Evolutionary conservation across 2,888 invertebrate genomes (phyloP).

Genomic region (Netelia fuscicornis): DNA sequence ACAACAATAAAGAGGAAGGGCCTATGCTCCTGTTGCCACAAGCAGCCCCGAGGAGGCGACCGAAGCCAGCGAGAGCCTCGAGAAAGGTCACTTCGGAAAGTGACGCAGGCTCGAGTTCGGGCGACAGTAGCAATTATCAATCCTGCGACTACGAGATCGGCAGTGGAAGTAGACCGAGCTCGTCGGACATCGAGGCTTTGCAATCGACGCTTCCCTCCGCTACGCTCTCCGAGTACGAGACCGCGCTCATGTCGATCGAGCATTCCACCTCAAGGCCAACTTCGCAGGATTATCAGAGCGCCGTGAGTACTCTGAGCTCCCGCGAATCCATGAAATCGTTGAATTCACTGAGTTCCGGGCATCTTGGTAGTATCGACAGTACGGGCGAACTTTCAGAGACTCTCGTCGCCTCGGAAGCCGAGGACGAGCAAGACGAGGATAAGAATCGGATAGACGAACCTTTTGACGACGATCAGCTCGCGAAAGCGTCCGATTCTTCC

Average conservation of each 20-base stretch:
- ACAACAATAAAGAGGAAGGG: slow-evolving; percentile 70
- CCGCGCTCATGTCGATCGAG: slow-evolving; percentile 93
- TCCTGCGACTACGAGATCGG: slow-evolving; percentile 93
- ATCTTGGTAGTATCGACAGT: slow-evolving; percentile 93
- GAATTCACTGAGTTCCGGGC: slow-evolving; percentile 95
- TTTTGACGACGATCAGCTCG: slow-evolving; percentile 83
- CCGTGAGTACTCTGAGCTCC: slow-evolving; percentile 94
- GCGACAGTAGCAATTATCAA: slow-evolving; percentile 93
- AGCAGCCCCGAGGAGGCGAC: slow-evolving; percentile 81
- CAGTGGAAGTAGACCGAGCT: slow-evolving; percentile 91
- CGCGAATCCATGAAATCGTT: slow-evolving; percentile 96
- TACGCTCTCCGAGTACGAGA: slow-evolving; percentile 94
- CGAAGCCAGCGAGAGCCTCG: slow-evolving; percentile 79
- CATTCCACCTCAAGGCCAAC: slow-evolving; percentile 90
- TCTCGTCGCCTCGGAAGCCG: slow-evolving; percentile 94
- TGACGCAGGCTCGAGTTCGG: slow-evolving; percentile 94
- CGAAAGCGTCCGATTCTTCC: slow-evolving; percentile 74
- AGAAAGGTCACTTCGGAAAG: slow-evolving; percentile 91
- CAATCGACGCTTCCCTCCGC: slow-evolving; percentile 87
- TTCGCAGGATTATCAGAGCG: slow-evolving; percentile 94
- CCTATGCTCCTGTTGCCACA: slow-evolving; percentile 76
- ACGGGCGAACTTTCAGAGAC: slow-evolving; percentile 97
- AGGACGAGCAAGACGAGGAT: slow-evolving; percentile 89
- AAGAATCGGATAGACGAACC: slow-evolving; percentile 87
- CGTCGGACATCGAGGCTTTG: slow-evolving; percentile 94